phyloP scores from a whole-genome alignment of 2,888 invertebrate species.

The Agrochola circellaris region DNA sequence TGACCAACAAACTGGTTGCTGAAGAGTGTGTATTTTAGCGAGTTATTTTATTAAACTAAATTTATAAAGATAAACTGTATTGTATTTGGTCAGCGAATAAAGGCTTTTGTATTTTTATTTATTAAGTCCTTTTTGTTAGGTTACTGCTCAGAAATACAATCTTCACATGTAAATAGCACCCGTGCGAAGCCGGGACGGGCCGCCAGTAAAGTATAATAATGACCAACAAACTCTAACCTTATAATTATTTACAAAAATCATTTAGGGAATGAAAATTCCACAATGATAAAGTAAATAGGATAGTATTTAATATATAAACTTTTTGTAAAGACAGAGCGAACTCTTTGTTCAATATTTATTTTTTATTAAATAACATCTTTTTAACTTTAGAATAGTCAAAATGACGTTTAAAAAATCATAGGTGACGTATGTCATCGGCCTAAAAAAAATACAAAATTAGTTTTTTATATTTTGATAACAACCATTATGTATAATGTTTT shows the following conservation, averaged over 20 bases:
- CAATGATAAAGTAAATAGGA: not conserved
- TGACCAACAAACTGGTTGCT: too few relatives aligned
- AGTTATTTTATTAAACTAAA: too few relatives aligned
- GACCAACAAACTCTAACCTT: not conserved
- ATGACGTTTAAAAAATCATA: conserved; percentile 77
- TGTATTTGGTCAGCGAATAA: too few relatives aligned
- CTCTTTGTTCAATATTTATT: conserved; percentile 39
- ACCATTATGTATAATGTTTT: conserved; percentile 82
- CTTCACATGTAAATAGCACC: too few relatives aligned
- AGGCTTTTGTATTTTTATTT: too few relatives aligned
- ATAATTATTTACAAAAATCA: not conserved
- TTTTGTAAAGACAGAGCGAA: conserved; percentile 16
- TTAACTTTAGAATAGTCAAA: conserved; percentile 81
- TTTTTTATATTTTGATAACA: conserved; percentile 83
- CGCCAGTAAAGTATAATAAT: too few relatives aligned
- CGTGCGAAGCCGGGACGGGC: too few relatives aligned
- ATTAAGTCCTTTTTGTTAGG: too few relatives aligned
- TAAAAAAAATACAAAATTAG: conserved; percentile 85
- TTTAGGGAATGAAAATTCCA: not conserved
- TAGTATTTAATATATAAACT: not conserved
- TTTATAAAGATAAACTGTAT: too few relatives aligned
- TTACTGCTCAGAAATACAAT: too few relatives aligned
- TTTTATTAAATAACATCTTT: conserved; percentile 58
- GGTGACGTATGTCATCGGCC: conserved; percentile 84
- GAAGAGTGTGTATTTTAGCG: too few relatives aligned